Evolutionary conservation across 2,797 vertebrate species (phyloP).

Genomic region (Lepidocolaptes lacrymiger): DNA sequence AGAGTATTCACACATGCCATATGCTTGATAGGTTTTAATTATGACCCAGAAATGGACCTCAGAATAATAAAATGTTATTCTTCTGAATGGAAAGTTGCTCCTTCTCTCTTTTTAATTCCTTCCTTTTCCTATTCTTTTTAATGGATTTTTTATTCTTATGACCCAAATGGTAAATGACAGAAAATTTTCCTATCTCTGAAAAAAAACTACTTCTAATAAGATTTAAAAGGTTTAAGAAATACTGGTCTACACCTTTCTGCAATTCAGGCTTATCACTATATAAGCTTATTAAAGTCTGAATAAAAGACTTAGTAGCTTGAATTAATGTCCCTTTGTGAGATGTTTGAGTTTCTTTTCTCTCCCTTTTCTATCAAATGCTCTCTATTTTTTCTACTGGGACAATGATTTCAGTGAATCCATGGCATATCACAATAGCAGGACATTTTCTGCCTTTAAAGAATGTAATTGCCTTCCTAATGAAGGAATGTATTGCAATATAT

Average conservation of each 20-base stretch:
- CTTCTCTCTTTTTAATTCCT: background rate
- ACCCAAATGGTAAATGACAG: background rate
- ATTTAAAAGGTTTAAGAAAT: constrained; percentile 17
- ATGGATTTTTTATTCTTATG: background rate
- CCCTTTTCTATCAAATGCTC: background rate
- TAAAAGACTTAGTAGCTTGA: constrained; percentile 7
- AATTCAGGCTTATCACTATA: background rate
- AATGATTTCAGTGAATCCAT: background rate
- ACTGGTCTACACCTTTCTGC: background rate
- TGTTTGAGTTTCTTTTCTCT: background rate
- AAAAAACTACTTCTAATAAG: background rate
- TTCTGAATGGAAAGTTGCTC: background rate
- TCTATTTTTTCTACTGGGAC: background rate
- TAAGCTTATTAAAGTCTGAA: constrained; percentile 22
- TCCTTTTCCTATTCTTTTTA: background rate
- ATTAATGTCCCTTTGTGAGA: background rate
- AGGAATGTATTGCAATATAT: background rate
- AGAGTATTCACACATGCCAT: background rate
- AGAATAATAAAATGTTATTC: background rate
- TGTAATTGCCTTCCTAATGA: background rate
- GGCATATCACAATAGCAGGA: background rate
- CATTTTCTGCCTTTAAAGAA: background rate
- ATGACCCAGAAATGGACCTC: background rate
- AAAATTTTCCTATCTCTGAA: background rate
- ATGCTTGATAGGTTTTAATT: constrained; percentile 22